These are phyloP conservation scores for Microdon myrmicae DNA, from an alignment of 2,888 invertebrate genomes.

Conservation along the genomic window DNA sequence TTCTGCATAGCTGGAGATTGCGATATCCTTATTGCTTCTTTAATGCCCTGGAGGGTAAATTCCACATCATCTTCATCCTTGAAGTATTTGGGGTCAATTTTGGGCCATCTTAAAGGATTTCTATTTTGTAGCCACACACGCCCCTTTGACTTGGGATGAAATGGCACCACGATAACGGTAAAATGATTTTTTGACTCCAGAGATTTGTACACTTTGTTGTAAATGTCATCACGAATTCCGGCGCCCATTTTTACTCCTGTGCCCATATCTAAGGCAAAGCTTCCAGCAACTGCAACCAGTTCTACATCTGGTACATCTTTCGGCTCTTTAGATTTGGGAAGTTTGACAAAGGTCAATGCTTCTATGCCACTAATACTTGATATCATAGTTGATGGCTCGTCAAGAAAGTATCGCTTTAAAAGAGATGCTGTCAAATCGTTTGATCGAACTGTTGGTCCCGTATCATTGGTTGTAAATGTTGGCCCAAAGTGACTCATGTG, in stretches of 20 bases:
- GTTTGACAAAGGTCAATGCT: slow-evolving; percentile 74
- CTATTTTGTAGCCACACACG: slow-evolving; percentile 74
- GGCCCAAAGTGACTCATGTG: slow-evolving; percentile 66
- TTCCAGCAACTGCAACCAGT: slow-evolving; percentile 73
- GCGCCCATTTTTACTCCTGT: slow-evolving; percentile 70
- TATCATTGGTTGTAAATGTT: slow-evolving; percentile 63
- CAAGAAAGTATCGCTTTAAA: slow-evolving; percentile 55
- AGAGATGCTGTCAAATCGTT: slow-evolving; percentile 41
- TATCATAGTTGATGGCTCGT: slow-evolving; percentile 67
- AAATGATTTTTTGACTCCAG: slow-evolving; percentile 71
- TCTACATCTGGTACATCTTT: slow-evolving; percentile 76
- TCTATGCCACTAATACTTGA: slow-evolving; percentile 73
- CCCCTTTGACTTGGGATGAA: slow-evolving; percentile 80
- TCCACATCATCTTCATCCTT: slow-evolving; percentile 67
- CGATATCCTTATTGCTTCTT: slow-evolving; percentile 71
- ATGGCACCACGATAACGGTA: slow-evolving; percentile 75
- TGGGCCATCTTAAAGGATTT: slow-evolving; percentile 71
- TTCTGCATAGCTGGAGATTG: slow-evolving; percentile 72
- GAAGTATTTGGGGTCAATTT: slow-evolving; percentile 73
- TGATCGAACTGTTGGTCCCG: slow-evolving; percentile 56
- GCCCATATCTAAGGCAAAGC: slow-evolving; percentile 72
- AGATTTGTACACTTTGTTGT: slow-evolving; percentile 70
- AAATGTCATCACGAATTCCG: slow-evolving; percentile 70
- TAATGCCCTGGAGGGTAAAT: slow-evolving; percentile 71
- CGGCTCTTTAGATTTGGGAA: slow-evolving; percentile 69